phyloP scores from a whole-genome alignment of 2,888 invertebrate species.

The Cistogaster globosa region DNA sequence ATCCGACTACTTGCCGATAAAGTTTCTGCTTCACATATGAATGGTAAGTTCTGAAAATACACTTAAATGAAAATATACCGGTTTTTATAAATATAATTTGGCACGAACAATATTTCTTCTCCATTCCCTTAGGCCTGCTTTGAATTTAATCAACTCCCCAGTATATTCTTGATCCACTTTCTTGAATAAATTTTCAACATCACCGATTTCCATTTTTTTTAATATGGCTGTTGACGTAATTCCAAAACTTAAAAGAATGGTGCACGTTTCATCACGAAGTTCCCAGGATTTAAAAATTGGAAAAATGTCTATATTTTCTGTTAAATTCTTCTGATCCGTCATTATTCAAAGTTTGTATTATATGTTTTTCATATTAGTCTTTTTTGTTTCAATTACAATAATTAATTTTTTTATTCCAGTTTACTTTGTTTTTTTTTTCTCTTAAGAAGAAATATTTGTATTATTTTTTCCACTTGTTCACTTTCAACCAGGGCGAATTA shows the following conservation, averaged over 20 bases:
- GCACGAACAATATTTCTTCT: no score
- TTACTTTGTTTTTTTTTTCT: no score
- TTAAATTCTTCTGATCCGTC: constrained; percentile 25
- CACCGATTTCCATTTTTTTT: constrained; percentile 45
- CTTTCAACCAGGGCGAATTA: no score
- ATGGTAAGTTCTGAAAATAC: constrained; percentile 52
- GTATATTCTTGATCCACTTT: constrained; percentile 52
- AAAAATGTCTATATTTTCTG: constrained; percentile 29
- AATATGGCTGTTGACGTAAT: constrained; percentile 38
- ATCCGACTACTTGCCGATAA: constrained; percentile 22
- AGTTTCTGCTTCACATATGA: constrained; percentile 34
- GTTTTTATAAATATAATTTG: background rate
- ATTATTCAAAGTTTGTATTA: constrained; percentile 15
- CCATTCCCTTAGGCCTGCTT: no score
- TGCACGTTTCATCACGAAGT: constrained; percentile 42
- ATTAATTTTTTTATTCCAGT: no score
- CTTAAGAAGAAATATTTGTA: background rate
- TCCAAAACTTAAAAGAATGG: constrained; percentile 39
- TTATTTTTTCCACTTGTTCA: background rate
- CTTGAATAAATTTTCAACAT: constrained; percentile 37
- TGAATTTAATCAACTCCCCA: no score
- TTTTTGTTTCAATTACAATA: no score
- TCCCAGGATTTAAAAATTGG: constrained; percentile 54
- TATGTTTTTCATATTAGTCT: no score
- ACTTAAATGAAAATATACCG: constrained; percentile 46